Evolutionary conservation across 2,113 vertebrate genomes (phyloP).

Genomic region (Pteruthius melanotis): DNA sequence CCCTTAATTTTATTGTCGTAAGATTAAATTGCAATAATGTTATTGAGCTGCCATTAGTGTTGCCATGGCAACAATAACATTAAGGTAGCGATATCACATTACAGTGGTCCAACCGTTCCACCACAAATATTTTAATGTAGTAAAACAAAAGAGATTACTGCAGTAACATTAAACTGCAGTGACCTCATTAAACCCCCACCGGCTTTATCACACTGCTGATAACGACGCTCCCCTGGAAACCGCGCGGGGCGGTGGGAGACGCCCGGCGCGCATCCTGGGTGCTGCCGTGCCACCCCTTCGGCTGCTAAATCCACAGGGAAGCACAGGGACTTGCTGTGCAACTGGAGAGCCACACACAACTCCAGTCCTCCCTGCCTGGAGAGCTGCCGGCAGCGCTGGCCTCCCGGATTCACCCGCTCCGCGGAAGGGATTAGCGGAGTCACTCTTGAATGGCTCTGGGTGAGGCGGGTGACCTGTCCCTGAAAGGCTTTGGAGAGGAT

Average conservation of each 20-base stretch:
- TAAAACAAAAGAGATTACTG: slow-evolving; percentile 64
- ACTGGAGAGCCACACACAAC: neutral
- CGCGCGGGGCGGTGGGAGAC: rapidly evolving
- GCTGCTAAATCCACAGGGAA: neutral
- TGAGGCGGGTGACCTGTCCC: neutral
- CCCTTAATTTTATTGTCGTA: slow-evolving; percentile 56
- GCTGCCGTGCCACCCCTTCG: neutral
- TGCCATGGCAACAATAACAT: slow-evolving; percentile 34
- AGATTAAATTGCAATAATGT: slow-evolving; percentile 67
- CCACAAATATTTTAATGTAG: slow-evolving; percentile 59
- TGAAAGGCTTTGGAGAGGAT: neutral
- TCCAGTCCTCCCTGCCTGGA: neutral
- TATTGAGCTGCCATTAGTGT: slow-evolving; percentile 60
- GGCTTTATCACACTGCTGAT: neutral
- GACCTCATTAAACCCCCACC: slow-evolving; percentile 27
- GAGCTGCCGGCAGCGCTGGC: neutral
- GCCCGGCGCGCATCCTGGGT: rapidly evolving
- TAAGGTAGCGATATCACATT: slow-evolving; percentile 24
- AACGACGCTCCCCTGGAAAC: neutral
- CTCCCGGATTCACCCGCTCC: rapidly evolving
- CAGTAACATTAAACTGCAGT: slow-evolving; percentile 48
- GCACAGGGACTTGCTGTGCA: neutral
- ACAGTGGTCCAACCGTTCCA: slow-evolving; percentile 16
- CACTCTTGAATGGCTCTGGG: neutral
- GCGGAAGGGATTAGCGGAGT: neutral